Conservation (phyloP, 2,888 invertebrate genomes). For the Heliconius cydno region DNA sequence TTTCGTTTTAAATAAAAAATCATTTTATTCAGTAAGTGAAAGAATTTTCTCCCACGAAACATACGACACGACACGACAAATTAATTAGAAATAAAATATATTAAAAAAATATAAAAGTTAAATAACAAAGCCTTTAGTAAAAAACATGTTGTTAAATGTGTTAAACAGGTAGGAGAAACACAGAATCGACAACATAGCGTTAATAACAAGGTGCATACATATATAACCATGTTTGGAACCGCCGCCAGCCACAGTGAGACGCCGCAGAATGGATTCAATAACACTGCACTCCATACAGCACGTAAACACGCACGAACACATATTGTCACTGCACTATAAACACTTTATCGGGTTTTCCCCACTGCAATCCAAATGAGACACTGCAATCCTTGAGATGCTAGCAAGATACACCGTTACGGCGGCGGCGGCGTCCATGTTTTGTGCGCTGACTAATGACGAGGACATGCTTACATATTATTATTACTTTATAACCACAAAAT, state of each 20-base stretch:
- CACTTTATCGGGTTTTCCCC: slow-evolving; percentile 69
- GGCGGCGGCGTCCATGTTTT: slow-evolving; percentile 73
- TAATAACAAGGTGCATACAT: slow-evolving; percentile 67
- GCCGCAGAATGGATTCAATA: slow-evolving; percentile 46
- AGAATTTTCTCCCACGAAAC: not conserved
- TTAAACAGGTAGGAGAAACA: slow-evolving; percentile 45
- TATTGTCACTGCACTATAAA: slow-evolving; percentile 70
- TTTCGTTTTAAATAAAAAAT: too few species aligned
- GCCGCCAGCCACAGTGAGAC: slow-evolving; percentile 74
- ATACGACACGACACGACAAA: not conserved
- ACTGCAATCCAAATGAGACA: slow-evolving; percentile 81
- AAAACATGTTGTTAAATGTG: slow-evolving; percentile 45
- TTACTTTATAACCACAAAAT: slow-evolving; percentile 54
- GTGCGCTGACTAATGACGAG: slow-evolving; percentile 60
- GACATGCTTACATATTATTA: slow-evolving; percentile 56
- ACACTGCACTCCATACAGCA: slow-evolving; percentile 70
- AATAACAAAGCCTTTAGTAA: slow-evolving; percentile 40
- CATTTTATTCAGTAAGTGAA: not conserved
- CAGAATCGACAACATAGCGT: slow-evolving; percentile 45
- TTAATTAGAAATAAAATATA: not conserved
- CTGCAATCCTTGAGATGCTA: slow-evolving; percentile 77
- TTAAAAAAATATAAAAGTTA: slow-evolving; percentile 10
- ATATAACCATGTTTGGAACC: slow-evolving; percentile 62
- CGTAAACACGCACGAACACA: slow-evolving; percentile 67
- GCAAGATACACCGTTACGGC: slow-evolving; percentile 55